Percentiles rank a stretch among this genome's conserved stretches.
phyloP scores from a whole-genome alignment of 1,140 invertebrate species.

The Bombus turneri region DNA sequence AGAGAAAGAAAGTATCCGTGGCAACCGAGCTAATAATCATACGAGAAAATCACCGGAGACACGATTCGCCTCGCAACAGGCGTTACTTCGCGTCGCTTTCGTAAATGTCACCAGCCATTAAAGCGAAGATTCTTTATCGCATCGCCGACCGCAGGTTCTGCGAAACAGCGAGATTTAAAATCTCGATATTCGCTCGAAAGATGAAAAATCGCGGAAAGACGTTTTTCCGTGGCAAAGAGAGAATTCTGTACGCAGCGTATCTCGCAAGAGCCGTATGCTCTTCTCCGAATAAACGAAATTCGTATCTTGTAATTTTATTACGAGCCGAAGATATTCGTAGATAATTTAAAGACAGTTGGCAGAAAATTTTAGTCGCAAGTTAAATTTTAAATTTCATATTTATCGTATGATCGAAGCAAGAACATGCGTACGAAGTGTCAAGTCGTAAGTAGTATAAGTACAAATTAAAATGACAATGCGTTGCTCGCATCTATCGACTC shows the following conservation, averaged over 20 bases:
- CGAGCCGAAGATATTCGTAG: too few relatives aligned
- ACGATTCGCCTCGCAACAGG: constrained; percentile 26
- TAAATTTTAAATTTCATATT: background rate
- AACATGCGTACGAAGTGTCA: background rate
- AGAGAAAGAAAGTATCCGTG: constrained; percentile 41
- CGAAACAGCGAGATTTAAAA: constrained; percentile 1
- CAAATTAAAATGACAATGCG: background rate
- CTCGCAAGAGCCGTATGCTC: background rate
- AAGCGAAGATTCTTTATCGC: constrained; percentile 41
- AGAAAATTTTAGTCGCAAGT: too few relatives aligned
- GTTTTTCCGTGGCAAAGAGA: background rate
- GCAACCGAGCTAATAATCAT: constrained; percentile 34
- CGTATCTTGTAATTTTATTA: too few relatives aligned
- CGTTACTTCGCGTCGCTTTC: constrained; percentile 31
- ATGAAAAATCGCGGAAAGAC: constrained; percentile 10
- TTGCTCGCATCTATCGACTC: background rate
- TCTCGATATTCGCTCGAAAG: background rate
- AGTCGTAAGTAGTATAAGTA: background rate
- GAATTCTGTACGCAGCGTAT: too few relatives aligned
- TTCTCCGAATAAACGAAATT: too few relatives aligned
- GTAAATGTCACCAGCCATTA: constrained; percentile 50
- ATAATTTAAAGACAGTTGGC: too few relatives aligned
- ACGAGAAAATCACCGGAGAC: constrained; percentile 39
- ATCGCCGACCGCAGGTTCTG: background rate
- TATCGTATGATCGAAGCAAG: background rate